These are phyloP conservation scores for Falco rusticolus DNA, from an alignment of 2,797 vertebrate species.

Conservation along the genomic window DNA sequence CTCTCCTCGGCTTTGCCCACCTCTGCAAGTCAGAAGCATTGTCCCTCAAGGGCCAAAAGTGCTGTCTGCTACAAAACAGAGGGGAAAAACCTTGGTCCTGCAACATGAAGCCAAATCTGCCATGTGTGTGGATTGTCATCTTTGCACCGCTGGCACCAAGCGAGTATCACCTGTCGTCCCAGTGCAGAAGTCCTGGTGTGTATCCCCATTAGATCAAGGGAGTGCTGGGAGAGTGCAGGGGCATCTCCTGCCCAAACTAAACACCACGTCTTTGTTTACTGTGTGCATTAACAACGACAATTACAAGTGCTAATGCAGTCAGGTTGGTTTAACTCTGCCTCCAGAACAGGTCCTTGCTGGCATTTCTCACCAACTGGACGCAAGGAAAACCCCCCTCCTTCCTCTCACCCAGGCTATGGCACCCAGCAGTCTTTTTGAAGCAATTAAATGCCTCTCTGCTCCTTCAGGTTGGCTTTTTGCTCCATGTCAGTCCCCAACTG, in stretches of 20 bases:
- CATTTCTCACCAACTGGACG: not conserved
- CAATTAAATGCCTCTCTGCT: not conserved
- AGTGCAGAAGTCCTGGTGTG: fast-evolving
- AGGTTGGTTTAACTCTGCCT: not conserved
- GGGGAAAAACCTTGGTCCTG: not conserved
- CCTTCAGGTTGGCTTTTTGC: not conserved
- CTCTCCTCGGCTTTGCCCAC: not conserved
- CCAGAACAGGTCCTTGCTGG: not conserved
- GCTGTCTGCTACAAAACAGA: not conserved
- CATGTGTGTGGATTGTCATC: not conserved
- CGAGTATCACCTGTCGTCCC: not conserved
- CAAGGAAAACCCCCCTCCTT: not conserved
- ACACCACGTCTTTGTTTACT: not conserved
- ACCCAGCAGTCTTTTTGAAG: not conserved
- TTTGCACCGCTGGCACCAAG: not conserved
- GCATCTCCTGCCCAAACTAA: not conserved
- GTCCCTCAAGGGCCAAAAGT: not conserved
- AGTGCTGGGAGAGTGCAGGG: not conserved
- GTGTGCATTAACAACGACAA: not conserved
- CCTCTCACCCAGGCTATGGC: not conserved
- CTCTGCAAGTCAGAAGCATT: not conserved
- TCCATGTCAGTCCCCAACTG: not conserved
- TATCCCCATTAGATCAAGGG: not conserved
- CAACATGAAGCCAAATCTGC: not conserved
- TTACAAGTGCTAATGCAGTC: not conserved